These are phyloP conservation scores for Lacerta agilis DNA, from an alignment of 2,797 vertebrate species.

Conservation along the genomic window DNA sequence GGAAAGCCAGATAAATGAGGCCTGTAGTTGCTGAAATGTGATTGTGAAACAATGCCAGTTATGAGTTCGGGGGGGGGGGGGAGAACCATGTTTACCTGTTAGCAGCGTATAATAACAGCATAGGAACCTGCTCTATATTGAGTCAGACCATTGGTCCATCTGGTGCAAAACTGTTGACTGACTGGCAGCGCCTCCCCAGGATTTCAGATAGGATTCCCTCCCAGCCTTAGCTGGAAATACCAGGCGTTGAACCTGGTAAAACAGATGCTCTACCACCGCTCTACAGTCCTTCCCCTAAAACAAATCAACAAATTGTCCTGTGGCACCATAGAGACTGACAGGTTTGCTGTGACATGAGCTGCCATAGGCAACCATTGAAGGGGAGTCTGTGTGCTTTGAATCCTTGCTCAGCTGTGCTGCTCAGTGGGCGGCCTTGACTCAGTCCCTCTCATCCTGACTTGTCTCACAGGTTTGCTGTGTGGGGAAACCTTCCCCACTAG, in stretches of 20 bases:
- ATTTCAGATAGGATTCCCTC: too few species aligned
- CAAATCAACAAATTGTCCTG: too few species aligned
- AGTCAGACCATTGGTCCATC: too few species aligned
- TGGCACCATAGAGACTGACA: not conserved
- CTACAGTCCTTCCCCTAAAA: too few species aligned
- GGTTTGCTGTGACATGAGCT: not conserved
- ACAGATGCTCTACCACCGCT: too few species aligned
- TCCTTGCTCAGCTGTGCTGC: not conserved
- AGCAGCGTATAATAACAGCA: not conserved
- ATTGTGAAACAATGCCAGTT: not conserved
- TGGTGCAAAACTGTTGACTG: too few species aligned
- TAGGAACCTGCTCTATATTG: not conserved
- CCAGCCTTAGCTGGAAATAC: too few species aligned
- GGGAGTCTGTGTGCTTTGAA: not conserved
- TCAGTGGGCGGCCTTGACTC: not conserved
- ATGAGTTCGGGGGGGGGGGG: not conserved
- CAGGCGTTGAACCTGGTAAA: too few species aligned
- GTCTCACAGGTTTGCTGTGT: not conserved
- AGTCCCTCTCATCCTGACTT: not conserved
- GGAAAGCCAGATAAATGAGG: constrained; percentile 1
- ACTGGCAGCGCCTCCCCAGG: too few species aligned
- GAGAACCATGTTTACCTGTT: not conserved
- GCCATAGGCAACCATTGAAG: not conserved
- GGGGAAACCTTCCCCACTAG: not conserved
- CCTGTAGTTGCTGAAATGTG: not conserved